Conservation (phyloP, 2,113 vertebrate genomes). For the Halcyon senegalensis region DNA sequence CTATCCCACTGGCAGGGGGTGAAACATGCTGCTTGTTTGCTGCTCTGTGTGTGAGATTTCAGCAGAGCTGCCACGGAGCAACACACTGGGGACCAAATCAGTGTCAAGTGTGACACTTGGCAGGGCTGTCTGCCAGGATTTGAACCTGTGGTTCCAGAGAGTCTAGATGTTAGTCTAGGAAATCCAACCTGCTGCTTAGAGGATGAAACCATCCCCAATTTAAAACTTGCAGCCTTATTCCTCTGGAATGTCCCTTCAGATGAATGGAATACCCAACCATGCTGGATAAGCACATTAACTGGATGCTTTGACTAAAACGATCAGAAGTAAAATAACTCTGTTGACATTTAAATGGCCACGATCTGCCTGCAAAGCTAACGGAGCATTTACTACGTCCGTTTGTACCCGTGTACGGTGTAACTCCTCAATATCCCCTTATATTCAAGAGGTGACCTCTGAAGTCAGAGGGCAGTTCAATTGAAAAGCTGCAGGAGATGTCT, state of each 20-base stretch:
- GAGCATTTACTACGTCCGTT: neutral
- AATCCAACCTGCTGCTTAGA: constrained; percentile 64
- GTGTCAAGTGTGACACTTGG: neutral
- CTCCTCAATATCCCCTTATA: neutral
- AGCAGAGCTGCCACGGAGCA: neutral
- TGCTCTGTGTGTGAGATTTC: neutral
- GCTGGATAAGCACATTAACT: constrained; percentile 46
- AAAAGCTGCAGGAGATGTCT: neutral
- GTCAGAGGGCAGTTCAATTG: neutral
- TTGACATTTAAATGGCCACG: constrained; percentile 12
- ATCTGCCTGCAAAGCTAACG: neutral
- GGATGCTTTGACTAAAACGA: constrained; percentile 47
- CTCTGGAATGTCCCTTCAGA: constrained; percentile 55
- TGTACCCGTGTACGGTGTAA: neutral
- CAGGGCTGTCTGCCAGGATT: constrained; percentile 53
- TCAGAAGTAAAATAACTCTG: constrained; percentile 64
- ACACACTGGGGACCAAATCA: neutral
- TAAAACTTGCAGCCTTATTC: constrained; percentile 58
- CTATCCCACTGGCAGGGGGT: neutral
- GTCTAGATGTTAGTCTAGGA: constrained; percentile 61
- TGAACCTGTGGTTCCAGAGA: constrained; percentile 70
- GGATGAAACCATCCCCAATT: constrained; percentile 63
- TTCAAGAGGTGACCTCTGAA: neutral
- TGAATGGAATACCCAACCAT: constrained; percentile 31
- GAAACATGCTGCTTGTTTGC: neutral